Evolutionary conservation across 1,140 invertebrate genomes (phyloP).

Genomic region (honey bee (Apis mellifera)): Amel_HAv3.1 CM009942.2:11028001-11028500

Average conservation of each 20-base stretch:
- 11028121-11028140: too few species aligned
- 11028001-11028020: too few species aligned
- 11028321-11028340: not conserved
- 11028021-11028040: not conserved
- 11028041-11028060: too few species aligned
- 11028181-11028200: slow-evolving; percentile 41
- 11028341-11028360: not conserved
- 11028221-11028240: slow-evolving; percentile 42
- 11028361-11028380: slow-evolving; percentile 26
- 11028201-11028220: slow-evolving; percentile 32
- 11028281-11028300: slow-evolving; percentile 27
- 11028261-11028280: slow-evolving; percentile 39
- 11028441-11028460: slow-evolving; percentile 3
- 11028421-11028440: slow-evolving; percentile 26
- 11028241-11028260: slow-evolving; percentile 51
- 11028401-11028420: slow-evolving; percentile 25
- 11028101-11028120: too few species aligned
- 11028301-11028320: not conserved
- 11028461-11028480: slow-evolving; percentile 29
- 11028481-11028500: slow-evolving; percentile 39
- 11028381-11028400: not conserved
- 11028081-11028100: too few species aligned
- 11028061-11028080: too few species aligned
- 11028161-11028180: not conserved
- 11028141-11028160: not conserved